Evolutionary conservation across 2,113 vertebrate genomes (phyloP).

Genomic region (Raphicerus campestris): DNA sequence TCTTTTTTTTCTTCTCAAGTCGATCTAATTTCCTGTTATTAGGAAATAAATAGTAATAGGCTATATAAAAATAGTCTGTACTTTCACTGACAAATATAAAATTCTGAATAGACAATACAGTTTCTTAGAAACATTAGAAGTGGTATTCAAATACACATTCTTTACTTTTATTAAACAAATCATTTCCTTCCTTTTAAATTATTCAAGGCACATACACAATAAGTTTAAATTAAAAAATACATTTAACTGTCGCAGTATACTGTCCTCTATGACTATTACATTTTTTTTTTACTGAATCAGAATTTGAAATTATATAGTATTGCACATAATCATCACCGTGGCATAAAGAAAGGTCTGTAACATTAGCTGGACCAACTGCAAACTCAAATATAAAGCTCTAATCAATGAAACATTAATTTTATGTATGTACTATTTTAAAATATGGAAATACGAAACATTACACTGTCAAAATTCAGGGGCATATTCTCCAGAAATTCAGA

Average conservation of each 20-base stretch:
- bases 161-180: constrained; percentile 33
- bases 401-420: constrained; percentile 46
- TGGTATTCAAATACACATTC: constrained; percentile 2
- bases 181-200: constrained; percentile 41
- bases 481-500: constrained; percentile 22
- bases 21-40: constrained; percentile 93
- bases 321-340: not conserved
- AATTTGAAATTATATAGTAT: constrained; percentile 30
- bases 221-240: constrained; percentile 36
- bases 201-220: constrained; percentile 4
- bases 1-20: constrained; percentile 92
- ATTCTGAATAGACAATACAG: not conserved
- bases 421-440: not conserved
- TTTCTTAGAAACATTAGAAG: constrained; percentile 35
- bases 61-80: constrained; percentile 34
- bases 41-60: constrained; percentile 67
- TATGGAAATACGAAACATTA: constrained; percentile 22
- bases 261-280: not conserved
- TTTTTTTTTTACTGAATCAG: constrained; percentile 2
- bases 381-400: constrained; percentile 16
- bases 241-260: not conserved
- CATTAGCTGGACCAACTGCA: not conserved
- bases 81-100: not conserved
- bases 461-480: constrained; percentile 8
- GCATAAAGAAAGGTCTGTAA: constrained; percentile 20